A percentile compares a stretch with the other conserved stretches of the same genome.
Conservation (phyloP, 2,113 vertebrate genomes). For the Heterotilapia buettikoferi region DNA sequence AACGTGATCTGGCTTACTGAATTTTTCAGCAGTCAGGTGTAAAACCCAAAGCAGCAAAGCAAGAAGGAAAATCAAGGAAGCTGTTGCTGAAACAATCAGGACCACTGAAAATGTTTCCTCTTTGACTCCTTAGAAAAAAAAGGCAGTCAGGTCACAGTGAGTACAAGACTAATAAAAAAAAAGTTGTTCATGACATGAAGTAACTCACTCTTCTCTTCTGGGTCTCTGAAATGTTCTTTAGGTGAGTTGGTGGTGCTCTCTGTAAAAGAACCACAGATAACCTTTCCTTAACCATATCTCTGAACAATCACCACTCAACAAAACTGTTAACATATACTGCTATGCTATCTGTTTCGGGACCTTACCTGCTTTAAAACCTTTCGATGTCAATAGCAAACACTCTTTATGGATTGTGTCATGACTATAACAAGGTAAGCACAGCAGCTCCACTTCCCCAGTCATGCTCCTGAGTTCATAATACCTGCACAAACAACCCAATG, state of each 20-base stretch:
- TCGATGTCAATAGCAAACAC: conserved; percentile 15
- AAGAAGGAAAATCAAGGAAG: conserved; percentile 26
- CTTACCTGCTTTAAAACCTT: conserved; percentile 6
- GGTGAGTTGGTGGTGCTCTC: background rate
- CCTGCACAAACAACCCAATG: conserved; percentile 15
- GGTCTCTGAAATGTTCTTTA: background rate
- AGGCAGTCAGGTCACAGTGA: background rate
- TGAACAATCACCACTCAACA: background rate
- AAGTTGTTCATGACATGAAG: background rate
- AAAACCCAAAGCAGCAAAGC: conserved; percentile 51
- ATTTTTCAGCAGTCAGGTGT: conserved; percentile 33
- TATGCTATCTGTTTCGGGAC: background rate
- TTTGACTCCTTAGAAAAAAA: conserved; percentile 3
- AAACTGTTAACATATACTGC: background rate
- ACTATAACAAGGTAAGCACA: conserved; percentile 43
- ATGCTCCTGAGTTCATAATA: conserved; percentile 55
- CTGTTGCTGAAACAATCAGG: conserved; percentile 43
- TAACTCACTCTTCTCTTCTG: conserved; percentile 21
- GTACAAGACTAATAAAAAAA: background rate
- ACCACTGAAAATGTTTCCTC: conserved; percentile 5
- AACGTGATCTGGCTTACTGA: conserved; percentile 28
- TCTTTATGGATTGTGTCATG: conserved; percentile 26
- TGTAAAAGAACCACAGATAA: background rate
- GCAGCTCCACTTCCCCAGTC: conserved; percentile 35
- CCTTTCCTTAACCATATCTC: background rate